Evolutionary conservation across 2,113 vertebrate species (phyloP).

Genomic region (Herpailurus yagouaroundi): DNA sequence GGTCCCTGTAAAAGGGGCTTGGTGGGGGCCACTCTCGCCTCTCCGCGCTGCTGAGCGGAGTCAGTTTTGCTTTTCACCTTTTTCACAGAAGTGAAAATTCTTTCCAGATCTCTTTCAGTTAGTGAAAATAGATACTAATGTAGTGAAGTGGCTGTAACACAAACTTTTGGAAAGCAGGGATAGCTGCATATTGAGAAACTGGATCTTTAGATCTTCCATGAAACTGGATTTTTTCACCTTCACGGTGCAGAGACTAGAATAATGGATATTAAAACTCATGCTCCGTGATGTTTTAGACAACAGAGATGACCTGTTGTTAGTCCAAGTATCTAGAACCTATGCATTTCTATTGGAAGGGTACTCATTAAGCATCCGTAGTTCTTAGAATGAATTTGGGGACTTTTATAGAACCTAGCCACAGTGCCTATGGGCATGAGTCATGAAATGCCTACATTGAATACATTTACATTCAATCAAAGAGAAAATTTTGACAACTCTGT

Average conservation of each 20-base stretch:
- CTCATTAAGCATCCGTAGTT: not conserved
- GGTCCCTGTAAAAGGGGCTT: not conserved
- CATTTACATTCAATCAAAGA: not conserved
- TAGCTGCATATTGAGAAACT: not conserved
- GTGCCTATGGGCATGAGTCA: not conserved
- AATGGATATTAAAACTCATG: conserved; percentile 39
- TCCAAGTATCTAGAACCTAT: conserved; percentile 1
- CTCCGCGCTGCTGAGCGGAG: not conserved
- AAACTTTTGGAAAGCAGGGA: not conserved
- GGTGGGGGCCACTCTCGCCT: not conserved
- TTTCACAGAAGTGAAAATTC: not conserved
- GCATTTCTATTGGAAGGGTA: not conserved
- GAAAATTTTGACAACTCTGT: conserved; percentile 3
- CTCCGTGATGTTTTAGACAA: conserved; percentile 11
- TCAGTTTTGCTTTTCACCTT: not conserved
- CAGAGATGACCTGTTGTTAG: not conserved
- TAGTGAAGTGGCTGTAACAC: not conserved
- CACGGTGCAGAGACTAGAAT: conserved; percentile 27
- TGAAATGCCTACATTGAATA: conserved; percentile 18
- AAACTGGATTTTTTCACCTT: conserved; percentile 13
- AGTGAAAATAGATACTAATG: not conserved
- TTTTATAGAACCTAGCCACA: conserved; percentile 18
- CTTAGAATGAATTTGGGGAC: not conserved
- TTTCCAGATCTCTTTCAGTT: not conserved
- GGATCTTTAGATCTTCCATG: conserved; percentile 40